phyloP scores from a whole-genome alignment of 2,888 invertebrate species.

The Penaeus monodon region DNA sequence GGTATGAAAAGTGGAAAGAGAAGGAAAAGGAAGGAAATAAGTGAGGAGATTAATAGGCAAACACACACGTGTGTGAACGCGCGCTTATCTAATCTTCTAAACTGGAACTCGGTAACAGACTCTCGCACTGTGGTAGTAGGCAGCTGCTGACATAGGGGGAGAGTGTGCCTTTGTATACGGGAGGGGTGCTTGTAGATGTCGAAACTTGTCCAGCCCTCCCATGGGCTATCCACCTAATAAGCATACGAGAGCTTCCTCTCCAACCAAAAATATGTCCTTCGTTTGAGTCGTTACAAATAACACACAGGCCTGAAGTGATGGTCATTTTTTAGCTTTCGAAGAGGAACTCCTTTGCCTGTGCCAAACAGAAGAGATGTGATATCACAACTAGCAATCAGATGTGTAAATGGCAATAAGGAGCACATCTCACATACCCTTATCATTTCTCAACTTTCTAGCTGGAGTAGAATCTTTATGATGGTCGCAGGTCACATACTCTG shows the following conservation, averaged over 20 bases:
- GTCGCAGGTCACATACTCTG: constrained; percentile 17
- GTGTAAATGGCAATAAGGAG: not conserved
- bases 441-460: not conserved
- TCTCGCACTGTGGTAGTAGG: constrained; percentile 1
- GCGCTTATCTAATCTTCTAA: not conserved
- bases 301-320: constrained; percentile 8
- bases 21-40: no score
- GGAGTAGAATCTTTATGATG: constrained; percentile 23
- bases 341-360: not conserved
- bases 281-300: not conserved
- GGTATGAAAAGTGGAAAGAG: no score
- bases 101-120: constrained; percentile 13
- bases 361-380: not conserved
- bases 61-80: not conserved
- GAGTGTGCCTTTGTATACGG: not conserved
- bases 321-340: no score
- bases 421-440: no score
- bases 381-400: not conserved
- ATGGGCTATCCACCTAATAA: constrained; percentile 1
- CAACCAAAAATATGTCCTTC: not conserved
- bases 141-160: constrained; percentile 11
- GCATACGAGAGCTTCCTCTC: not conserved
- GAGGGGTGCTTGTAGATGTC: constrained; percentile 3
- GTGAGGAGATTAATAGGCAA: not conserved
- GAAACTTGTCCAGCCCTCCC: constrained; percentile 3